Conservation (phyloP, 2,797 vertebrate species). For the Pterois miles region DNA sequence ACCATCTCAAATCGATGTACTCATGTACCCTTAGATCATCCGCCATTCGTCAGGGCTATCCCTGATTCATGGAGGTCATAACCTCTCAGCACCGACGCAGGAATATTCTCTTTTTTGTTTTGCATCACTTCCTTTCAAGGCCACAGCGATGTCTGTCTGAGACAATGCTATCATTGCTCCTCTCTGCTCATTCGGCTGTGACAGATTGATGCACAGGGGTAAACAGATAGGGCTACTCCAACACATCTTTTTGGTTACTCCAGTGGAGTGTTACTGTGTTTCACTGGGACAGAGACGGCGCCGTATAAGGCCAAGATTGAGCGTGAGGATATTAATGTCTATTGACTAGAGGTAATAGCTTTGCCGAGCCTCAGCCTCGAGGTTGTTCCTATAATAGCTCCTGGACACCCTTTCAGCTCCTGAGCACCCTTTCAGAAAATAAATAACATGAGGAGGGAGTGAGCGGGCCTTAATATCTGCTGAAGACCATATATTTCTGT, state of each 20-base stretch:
- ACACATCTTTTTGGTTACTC: constrained; percentile 67
- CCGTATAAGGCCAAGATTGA: constrained; percentile 66
- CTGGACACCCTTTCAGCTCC: constrained; percentile 64
- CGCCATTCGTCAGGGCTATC: constrained; percentile 31
- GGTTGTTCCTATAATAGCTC: constrained; percentile 74
- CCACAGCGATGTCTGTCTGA: constrained; percentile 50
- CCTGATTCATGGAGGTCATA: constrained; percentile 61
- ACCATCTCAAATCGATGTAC: constrained; percentile 58
- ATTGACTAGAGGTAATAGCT: constrained; percentile 80
- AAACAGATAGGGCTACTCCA: constrained; percentile 67
- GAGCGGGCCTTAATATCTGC: constrained; percentile 45
- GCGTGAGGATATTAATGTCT: constrained; percentile 75
- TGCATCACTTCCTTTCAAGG: constrained; percentile 69
- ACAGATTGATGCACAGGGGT: constrained; percentile 69
- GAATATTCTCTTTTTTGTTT: constrained; percentile 39
- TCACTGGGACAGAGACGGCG: constrained; percentile 42
- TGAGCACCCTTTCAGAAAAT: constrained; percentile 67
- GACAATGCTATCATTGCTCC: constrained; percentile 68
- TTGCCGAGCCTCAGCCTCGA: constrained; percentile 66
- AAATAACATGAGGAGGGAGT: constrained; percentile 57
- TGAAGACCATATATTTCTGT: constrained; percentile 56
- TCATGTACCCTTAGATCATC: constrained; percentile 53
- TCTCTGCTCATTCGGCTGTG: constrained; percentile 59
- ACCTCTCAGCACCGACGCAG: constrained; percentile 48
- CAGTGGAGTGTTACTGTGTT: constrained; percentile 48